phyloP scores from a whole-genome alignment of 2,113 vertebrate genomes.

The Varanus salvator region DNA sequence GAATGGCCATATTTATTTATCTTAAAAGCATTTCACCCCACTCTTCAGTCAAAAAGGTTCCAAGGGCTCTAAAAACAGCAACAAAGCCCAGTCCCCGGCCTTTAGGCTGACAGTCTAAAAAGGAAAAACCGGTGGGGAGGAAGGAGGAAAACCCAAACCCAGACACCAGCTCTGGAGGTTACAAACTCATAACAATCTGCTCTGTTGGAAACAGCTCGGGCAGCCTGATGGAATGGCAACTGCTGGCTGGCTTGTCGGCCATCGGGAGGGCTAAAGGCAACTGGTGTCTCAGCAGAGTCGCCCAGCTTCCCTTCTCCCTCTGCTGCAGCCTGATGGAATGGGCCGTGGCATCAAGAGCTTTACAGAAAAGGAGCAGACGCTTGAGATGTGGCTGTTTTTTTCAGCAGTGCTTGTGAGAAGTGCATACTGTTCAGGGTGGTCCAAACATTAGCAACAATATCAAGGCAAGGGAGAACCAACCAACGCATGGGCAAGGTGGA shows the following conservation, averaged over 20 bases:
- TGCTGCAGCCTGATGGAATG: neutral
- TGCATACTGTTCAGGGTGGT: no score
- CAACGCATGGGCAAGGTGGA: no score
- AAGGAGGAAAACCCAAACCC: no score
- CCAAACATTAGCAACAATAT: neutral
- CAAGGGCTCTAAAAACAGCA: no score
- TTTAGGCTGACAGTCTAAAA: no score
- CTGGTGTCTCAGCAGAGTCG: neutral
- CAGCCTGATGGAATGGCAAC: no score
- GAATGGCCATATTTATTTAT: slow-evolving; percentile 23
- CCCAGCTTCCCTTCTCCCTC: neutral
- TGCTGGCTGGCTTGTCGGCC: neutral
- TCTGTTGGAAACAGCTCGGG: neutral
- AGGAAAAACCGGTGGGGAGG: no score
- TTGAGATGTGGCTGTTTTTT: neutral
- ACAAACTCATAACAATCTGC: no score
- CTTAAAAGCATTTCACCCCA: no score
- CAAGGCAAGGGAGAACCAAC: neutral
- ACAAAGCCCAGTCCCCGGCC: no score
- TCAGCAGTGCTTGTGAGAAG: neutral
- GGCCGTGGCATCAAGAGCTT: neutral
- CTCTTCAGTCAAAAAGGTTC: no score
- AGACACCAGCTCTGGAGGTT: no score
- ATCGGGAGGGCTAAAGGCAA: neutral
- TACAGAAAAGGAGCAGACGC: neutral